These are phyloP conservation scores for Scaptomyza montana DNA, from an alignment of 1,140 invertebrate genomes.

Conservation along the genomic window DNA sequence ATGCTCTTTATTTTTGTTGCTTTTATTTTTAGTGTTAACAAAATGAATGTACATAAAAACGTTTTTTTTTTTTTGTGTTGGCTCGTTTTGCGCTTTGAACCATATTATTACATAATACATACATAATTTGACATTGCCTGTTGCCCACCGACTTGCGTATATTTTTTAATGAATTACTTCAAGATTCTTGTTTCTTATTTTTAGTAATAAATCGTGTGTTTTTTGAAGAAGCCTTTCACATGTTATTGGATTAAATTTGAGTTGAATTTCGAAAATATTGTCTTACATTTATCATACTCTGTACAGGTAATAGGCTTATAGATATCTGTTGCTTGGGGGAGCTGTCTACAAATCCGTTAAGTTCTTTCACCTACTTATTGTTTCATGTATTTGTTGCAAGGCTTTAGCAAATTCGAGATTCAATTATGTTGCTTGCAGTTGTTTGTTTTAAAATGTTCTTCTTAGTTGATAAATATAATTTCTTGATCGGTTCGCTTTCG, in stretches of 20 bases:
- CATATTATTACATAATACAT: constrained; percentile 58
- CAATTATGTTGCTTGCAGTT: constrained; percentile 20
- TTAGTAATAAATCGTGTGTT: constrained; percentile 39
- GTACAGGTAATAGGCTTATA: constrained; percentile 70
- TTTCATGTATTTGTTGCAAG: constrained; percentile 7
- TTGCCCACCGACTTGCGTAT: constrained; percentile 28
- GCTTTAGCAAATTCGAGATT: constrained; percentile 26
- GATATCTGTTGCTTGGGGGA: constrained; percentile 33
- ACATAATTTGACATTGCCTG: constrained; percentile 77
- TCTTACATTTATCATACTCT: constrained; percentile 43
- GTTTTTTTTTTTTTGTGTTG: constrained; percentile 36
- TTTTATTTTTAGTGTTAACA: constrained; percentile 50
- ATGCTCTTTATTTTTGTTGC: constrained; percentile 62
- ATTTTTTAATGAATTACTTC: constrained; percentile 11
- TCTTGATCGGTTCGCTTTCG: constrained; percentile 27
- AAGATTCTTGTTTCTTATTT: constrained; percentile 31
- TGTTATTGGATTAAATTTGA: constrained; percentile 38
- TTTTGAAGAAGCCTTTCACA: constrained; percentile 58
- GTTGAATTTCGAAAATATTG: constrained; percentile 37
- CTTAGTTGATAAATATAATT: constrained; percentile 54
- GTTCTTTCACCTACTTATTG: constrained; percentile 31
- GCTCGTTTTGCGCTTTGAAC: constrained; percentile 30
- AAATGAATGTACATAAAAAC: constrained; percentile 75
- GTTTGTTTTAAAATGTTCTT: constrained; percentile 56
- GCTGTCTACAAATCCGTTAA: constrained; percentile 25